Conservation (phyloP, 2,113 vertebrate genomes). For the Dicerorhinus sumatrensis region DNA sequence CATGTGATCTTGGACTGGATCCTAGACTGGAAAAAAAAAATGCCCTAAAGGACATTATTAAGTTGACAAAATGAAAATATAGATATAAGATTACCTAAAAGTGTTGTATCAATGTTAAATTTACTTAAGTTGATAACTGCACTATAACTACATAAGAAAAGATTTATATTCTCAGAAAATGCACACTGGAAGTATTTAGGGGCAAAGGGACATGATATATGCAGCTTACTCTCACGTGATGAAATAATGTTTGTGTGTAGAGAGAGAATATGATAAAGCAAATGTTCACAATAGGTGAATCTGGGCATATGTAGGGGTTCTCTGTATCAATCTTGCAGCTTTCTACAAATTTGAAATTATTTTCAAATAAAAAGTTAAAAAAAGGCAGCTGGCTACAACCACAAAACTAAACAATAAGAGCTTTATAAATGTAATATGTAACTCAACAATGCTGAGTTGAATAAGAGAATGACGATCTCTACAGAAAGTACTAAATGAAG, state of each 20-base stretch:
- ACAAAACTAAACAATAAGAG: background rate
- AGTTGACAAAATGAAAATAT: background rate
- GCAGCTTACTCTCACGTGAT: background rate
- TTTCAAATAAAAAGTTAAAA: background rate
- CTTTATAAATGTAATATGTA: background rate
- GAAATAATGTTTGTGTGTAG: background rate
- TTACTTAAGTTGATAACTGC: background rate
- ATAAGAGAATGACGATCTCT: background rate
- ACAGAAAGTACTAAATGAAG: background rate
- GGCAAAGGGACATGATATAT: background rate
- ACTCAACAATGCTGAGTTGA: background rate
- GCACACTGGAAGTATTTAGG: background rate
- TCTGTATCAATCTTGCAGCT: background rate
- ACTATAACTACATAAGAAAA: background rate
- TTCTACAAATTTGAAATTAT: background rate
- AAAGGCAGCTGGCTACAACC: background rate
- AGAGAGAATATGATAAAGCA: background rate
- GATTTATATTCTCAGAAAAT: background rate
- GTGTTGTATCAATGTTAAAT: background rate
- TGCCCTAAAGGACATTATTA: background rate
- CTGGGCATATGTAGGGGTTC: background rate
- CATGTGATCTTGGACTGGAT: background rate
- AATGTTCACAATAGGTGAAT: background rate
- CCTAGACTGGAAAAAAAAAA: background rate
- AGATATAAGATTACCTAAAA: background rate